phyloP scores from a whole-genome alignment of 2,113 vertebrate species.

The Gopherus evgoodei region DNA sequence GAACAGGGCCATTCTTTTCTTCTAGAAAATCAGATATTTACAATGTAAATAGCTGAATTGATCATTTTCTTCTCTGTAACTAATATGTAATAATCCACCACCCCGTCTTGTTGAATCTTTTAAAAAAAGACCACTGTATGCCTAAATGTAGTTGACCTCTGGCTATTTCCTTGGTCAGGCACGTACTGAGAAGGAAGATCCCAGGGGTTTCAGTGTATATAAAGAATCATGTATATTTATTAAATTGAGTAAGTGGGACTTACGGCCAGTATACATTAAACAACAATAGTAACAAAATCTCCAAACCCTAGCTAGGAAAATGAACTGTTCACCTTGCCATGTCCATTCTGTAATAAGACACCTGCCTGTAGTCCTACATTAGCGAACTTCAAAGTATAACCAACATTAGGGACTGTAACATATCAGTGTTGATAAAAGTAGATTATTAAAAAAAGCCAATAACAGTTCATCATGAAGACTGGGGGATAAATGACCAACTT shows the following conservation, averaged over 20 bases:
- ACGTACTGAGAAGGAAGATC: slow-evolving; percentile 34
- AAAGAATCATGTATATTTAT: slow-evolving; percentile 89
- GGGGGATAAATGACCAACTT: slow-evolving; percentile 54
- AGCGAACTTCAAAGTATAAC: slow-evolving; percentile 78
- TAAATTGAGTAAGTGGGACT: slow-evolving; percentile 88
- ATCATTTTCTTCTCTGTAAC: slow-evolving; percentile 60
- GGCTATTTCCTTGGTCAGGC: slow-evolving; percentile 50
- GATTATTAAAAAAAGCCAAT: slow-evolving; percentile 39
- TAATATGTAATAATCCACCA: slow-evolving; percentile 61
- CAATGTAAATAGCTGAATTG: slow-evolving; percentile 76
- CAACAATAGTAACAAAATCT: slow-evolving; percentile 68
- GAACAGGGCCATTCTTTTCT: slow-evolving; percentile 64
- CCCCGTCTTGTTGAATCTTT: slow-evolving; percentile 56
- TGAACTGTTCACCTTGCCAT: slow-evolving; percentile 87
- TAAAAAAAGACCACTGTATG: slow-evolving; percentile 42
- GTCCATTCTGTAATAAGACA: slow-evolving; percentile 79
- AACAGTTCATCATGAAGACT: slow-evolving; percentile 42
- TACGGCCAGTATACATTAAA: slow-evolving; percentile 91
- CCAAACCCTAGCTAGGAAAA: slow-evolving; percentile 55
- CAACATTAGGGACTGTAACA: slow-evolving; percentile 67
- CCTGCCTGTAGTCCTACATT: slow-evolving; percentile 92
- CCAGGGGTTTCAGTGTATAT: slow-evolving; percentile 81
- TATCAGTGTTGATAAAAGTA: slow-evolving; percentile 72
- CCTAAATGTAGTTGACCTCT: slow-evolving; percentile 57
- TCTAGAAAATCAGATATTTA: slow-evolving; percentile 65